These are phyloP conservation scores for Lordiphosa clarofinis DNA, from an alignment of 1,140 invertebrate species.

Conservation along the genomic window DNA sequence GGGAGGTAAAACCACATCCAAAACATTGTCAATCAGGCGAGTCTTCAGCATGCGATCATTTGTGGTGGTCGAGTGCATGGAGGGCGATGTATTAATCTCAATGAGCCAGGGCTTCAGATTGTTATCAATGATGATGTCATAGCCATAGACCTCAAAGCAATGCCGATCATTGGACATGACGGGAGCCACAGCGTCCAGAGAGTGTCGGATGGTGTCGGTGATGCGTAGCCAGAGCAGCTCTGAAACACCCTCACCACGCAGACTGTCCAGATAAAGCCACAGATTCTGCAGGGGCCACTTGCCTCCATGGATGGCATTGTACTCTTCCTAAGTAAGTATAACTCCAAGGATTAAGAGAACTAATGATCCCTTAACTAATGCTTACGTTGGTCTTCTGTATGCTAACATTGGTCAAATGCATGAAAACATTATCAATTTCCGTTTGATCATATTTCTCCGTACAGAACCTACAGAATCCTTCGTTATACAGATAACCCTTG, in stretches of 20 bases:
- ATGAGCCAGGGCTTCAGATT: conserved; percentile 92
- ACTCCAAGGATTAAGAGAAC: too few relatives aligned
- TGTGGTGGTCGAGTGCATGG: conserved; percentile 95
- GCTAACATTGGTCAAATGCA: conserved; percentile 94
- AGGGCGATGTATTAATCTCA: conserved; percentile 97
- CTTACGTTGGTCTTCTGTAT: conserved; percentile 88
- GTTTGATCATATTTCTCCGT: conserved; percentile 91
- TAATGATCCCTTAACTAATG: neutral
- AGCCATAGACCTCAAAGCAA: conserved; percentile 95
- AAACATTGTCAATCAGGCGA: conserved; percentile 96
- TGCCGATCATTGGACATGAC: conserved; percentile 89
- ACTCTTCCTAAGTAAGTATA: conserved; percentile 88
- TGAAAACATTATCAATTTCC: conserved; percentile 90
- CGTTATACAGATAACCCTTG: conserved; percentile 90
- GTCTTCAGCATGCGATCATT: conserved; percentile 97
- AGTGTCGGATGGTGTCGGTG: conserved; percentile 93
- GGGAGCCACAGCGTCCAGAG: conserved; percentile 89
- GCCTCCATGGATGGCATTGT: conserved; percentile 95
- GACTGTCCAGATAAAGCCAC: conserved; percentile 93
- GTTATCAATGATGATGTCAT: conserved; percentile 93
- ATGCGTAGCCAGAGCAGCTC: conserved; percentile 90
- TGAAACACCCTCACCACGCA: conserved; percentile 91
- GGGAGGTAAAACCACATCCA: conserved; percentile 93
- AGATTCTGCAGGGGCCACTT: conserved; percentile 97
- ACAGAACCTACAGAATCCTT: conserved; percentile 89